These are phyloP conservation scores for Leucozona laternaria DNA, from an alignment of 2,888 invertebrate genomes.

Conservation along the genomic window DNA sequence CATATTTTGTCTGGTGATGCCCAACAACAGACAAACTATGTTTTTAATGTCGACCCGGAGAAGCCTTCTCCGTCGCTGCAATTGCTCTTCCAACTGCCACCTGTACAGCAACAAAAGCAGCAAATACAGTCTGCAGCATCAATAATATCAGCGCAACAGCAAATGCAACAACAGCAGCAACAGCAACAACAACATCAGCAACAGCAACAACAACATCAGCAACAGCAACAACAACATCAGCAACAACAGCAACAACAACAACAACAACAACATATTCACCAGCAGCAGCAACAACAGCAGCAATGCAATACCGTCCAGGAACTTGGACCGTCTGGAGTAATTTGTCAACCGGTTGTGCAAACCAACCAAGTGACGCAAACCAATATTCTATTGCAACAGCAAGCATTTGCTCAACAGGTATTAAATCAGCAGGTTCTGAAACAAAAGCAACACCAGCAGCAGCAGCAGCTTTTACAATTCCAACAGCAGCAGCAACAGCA, in stretches of 20 bases:
- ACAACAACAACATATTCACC: slow-evolving; percentile 78
- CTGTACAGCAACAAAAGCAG: slow-evolving; percentile 77
- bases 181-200: slow-evolving; percentile 76
- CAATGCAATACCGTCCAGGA: slow-evolving; percentile 77
- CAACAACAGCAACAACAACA: slow-evolving; percentile 78
- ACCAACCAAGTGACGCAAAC: slow-evolving; percentile 82
- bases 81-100: slow-evolving; percentile 83
- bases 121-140: slow-evolving; percentile 70
- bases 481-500: slow-evolving; percentile 77
- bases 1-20: slow-evolving; percentile 78
- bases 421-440: slow-evolving; percentile 80
- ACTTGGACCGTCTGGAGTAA: slow-evolving; percentile 60
- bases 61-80: slow-evolving; percentile 83
- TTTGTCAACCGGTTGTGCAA: slow-evolving; percentile 78
- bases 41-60: slow-evolving; percentile 83
- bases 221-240: slow-evolving; percentile 75
- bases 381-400: slow-evolving; percentile 81
- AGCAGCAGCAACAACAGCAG: slow-evolving; percentile 78
- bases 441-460: slow-evolving; percentile 80
- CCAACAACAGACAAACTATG: slow-evolving; percentile 82
- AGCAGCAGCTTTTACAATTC: slow-evolving; percentile 72
- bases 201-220: neutral
- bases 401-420: slow-evolving; percentile 79
- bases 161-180: slow-evolving; percentile 78
- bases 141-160: slow-evolving; percentile 66